These are phyloP conservation scores for Itoplectis maculator DNA, from an alignment of 2,888 invertebrate species.

Conservation along the genomic window DNA sequence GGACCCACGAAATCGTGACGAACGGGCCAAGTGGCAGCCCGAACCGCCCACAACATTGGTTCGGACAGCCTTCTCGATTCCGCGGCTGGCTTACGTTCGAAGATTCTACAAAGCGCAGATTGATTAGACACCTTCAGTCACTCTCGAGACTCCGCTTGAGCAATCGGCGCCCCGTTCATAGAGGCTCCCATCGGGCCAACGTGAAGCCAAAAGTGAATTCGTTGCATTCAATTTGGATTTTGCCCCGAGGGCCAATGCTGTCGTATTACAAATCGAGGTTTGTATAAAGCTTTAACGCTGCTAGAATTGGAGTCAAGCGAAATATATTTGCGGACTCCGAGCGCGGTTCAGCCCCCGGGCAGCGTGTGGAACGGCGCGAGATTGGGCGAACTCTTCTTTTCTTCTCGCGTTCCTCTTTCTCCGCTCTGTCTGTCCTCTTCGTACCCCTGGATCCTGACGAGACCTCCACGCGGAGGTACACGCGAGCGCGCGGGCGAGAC, in stretches of 20 bases:
- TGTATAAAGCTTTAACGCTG: constrained; percentile 15
- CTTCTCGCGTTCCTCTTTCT: background rate
- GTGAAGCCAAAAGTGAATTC: constrained; percentile 41
- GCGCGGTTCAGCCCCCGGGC: constrained; percentile 1
- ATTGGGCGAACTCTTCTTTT: constrained; percentile 9
- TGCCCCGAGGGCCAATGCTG: constrained; percentile 49
- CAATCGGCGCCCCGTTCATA: constrained; percentile 16
- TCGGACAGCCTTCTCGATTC: constrained; percentile 30
- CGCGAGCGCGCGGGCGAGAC: constrained; percentile 61
- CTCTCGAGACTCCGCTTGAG: constrained; percentile 28
- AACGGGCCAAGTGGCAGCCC: constrained; percentile 62
- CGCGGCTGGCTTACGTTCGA: background rate
- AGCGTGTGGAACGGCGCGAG: background rate
- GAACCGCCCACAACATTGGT: constrained; percentile 56
- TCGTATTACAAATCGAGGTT: constrained; percentile 50
- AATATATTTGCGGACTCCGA: constrained; percentile 5
- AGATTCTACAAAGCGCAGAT: constrained; percentile 52
- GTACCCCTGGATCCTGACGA: constrained; percentile 50
- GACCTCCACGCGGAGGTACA: constrained; percentile 37
- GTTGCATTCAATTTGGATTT: constrained; percentile 69
- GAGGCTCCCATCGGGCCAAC: constrained; percentile 7
- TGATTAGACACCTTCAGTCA: constrained; percentile 59
- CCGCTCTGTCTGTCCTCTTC: constrained; percentile 49
- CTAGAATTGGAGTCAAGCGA: background rate
- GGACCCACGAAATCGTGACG: constrained; percentile 62